Conservation (phyloP, 2,113 vertebrate genomes). For the Circaetus gallicus region DNA sequence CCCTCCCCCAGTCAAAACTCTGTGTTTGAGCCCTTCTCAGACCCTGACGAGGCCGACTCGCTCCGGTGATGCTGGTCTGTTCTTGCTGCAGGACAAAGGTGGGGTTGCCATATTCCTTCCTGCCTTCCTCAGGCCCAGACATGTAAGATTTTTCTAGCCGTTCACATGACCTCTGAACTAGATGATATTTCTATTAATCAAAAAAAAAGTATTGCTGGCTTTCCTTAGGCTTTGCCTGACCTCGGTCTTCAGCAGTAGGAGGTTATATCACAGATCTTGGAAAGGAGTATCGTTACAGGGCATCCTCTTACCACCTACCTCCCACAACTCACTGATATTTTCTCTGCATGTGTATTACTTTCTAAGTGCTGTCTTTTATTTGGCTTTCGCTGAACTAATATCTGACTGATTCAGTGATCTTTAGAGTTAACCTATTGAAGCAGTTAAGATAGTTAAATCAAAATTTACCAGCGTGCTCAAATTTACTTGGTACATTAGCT, state of each 20-base stretch:
- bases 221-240: not conserved
- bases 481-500: slow-evolving; percentile 40
- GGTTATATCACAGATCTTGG: not conserved
- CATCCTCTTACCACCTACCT: not conserved
- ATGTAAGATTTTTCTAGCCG: not conserved
- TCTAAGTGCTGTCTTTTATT: not conserved
- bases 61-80: accelerated
- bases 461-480: slow-evolving; percentile 31
- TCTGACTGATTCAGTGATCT: slow-evolving; percentile 7
- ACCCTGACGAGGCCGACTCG: accelerated
- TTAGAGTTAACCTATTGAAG: slow-evolving; percentile 27
- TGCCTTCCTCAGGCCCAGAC: not conserved
- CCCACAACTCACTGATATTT: not conserved
- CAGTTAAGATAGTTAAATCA: slow-evolving; percentile 18
- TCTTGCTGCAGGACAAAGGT: not conserved
- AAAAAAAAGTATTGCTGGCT: not conserved
- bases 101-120: not conserved
- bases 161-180: slow-evolving; percentile 11
- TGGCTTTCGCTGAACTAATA: not conserved
- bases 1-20: not conserved
- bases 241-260: not conserved
- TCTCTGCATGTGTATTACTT: not conserved
- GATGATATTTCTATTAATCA: not conserved
- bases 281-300: not conserved
- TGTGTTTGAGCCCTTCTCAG: not conserved